Base-by-base conservation (phyloP, 2,888 invertebrate genomes). In the Hypomecis atomaria region DNA sequence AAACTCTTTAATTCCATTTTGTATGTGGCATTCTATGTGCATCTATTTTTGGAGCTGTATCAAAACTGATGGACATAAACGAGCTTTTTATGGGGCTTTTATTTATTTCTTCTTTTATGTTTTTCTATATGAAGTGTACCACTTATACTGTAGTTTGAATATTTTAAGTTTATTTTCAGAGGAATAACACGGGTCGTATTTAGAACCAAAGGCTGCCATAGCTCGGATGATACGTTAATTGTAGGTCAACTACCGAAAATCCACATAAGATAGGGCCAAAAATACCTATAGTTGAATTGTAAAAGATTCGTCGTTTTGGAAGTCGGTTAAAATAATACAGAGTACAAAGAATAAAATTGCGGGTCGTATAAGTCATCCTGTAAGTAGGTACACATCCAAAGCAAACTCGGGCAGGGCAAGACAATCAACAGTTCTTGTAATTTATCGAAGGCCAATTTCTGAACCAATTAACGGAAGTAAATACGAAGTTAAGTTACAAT, bases 391-490 rank as follows among this genome's bases (percentile, higher is more conserved):
- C 10, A 37, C 55, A 45, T 37, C 13, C 47, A 57, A 65, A 60
- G 59, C 47, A 65, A 65, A 65, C 60, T 36, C n/a, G 38, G 65
- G 65, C 11, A 47, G 52, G 59, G 59, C 43, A 47, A 23, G 52
- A 56, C 56, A 56, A 60, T 60, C 53, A 60, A 59, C 64, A 36
- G 44, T 40, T 49, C 47, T 37, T 44, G 23, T 56, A 42, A 65
- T 52, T 52, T 56, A 52, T 52, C 38, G 56, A 59, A 40, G 34
- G 52, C 65, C 65, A 56, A 52, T 65, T 65, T 60, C 65, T 50
- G 45, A 45, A 52, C 42, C 65, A 60, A 65, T 60, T 65, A 65
- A 56, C 43, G 45, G 55, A 34, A 60, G 65, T 65, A 60, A 65
- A 64, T 64, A 64, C 60, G 52, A 42, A 52, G 59, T 50, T 40